These are phyloP conservation scores for Polydrusus pterygomalis DNA, from an alignment of 2,888 invertebrate species.

Conservation along the genomic window DNA sequence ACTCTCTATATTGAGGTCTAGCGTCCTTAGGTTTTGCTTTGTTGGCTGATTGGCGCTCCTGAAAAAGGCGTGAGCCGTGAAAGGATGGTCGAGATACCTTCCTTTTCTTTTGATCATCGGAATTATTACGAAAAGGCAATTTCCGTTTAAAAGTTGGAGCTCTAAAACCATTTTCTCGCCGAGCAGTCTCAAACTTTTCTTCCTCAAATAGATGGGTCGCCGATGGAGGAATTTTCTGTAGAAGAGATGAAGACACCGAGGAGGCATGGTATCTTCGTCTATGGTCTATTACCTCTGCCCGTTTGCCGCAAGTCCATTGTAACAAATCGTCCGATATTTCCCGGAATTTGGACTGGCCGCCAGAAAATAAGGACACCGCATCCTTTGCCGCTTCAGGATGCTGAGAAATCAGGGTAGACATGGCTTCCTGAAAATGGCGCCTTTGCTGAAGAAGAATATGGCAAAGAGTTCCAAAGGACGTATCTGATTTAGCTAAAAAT, in stretches of 20 bases:
- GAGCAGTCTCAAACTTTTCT: slow-evolving; percentile 17
- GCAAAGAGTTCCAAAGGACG: slow-evolving; percentile 13
- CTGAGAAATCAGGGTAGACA: slow-evolving; percentile 17
- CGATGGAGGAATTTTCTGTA: slow-evolving; percentile 20
- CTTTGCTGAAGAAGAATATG: slow-evolving; percentile 18
- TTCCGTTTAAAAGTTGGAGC: slow-evolving; percentile 9
- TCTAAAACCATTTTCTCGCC: slow-evolving; percentile 24
- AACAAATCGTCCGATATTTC: slow-evolving; percentile 19
- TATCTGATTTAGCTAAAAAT: slow-evolving; percentile 18
- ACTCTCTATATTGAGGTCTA: slow-evolving; percentile 7
- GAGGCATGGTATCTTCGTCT: slow-evolving; percentile 17
- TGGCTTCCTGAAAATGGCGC: slow-evolving; percentile 18
- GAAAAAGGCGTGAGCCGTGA: slow-evolving; percentile 4
- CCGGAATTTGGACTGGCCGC: slow-evolving; percentile 11
- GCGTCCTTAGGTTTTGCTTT: neutral
- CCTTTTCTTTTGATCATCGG: slow-evolving; percentile 8
- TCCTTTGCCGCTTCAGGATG: slow-evolving; percentile 11
- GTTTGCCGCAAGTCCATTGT: slow-evolving; percentile 13
- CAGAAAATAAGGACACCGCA: neutral
- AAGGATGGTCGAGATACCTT: slow-evolving; percentile 3
- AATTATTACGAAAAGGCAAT: slow-evolving; percentile 1
- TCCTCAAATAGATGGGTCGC: slow-evolving; percentile 30
- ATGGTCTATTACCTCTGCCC: slow-evolving; percentile 19
- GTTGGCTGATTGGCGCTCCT: neutral
- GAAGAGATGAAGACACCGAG: slow-evolving; percentile 11